phyloP scores from a whole-genome alignment of 2,797 vertebrate species.

The Acanthornis magna region DNA sequence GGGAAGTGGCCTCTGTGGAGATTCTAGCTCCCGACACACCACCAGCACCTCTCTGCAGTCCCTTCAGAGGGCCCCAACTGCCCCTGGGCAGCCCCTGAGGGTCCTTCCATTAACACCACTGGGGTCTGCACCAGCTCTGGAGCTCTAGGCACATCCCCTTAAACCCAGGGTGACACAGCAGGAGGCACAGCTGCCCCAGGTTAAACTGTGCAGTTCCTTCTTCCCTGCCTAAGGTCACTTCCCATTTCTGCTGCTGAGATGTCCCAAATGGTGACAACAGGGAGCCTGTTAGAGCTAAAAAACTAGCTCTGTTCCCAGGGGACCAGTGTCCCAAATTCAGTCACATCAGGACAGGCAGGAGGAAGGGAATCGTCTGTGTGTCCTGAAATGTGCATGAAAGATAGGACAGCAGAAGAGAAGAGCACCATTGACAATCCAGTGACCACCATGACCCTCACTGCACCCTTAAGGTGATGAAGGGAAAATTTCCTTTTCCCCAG shows the following conservation, averaged over 20 bases:
- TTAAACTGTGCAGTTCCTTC: neutral
- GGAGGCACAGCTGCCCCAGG: neutral
- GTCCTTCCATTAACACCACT: neutral
- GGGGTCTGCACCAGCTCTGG: neutral
- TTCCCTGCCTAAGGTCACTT: neutral
- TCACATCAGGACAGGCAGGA: neutral
- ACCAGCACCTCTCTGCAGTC: neutral
- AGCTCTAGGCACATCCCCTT: neutral
- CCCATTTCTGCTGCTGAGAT: neutral
- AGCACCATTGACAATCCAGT: neutral
- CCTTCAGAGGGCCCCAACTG: neutral
- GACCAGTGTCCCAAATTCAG: neutral
- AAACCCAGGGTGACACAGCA: neutral
- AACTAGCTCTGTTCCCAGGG: neutral
- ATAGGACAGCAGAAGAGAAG: neutral
- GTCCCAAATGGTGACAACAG: neutral
- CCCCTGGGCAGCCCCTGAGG: neutral
- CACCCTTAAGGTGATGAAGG: neutral
- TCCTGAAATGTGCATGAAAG: neutral
- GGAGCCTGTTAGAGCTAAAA: neutral
- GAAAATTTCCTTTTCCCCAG: neutral
- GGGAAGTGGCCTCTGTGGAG: neutral
- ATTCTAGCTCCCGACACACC: neutral
- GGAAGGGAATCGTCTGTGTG: neutral
- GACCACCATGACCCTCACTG: rapidly evolving